These are phyloP conservation scores for Micronycteris hirsuta DNA, from an alignment of 2,113 vertebrate genomes.

Conservation along the genomic window DNA sequence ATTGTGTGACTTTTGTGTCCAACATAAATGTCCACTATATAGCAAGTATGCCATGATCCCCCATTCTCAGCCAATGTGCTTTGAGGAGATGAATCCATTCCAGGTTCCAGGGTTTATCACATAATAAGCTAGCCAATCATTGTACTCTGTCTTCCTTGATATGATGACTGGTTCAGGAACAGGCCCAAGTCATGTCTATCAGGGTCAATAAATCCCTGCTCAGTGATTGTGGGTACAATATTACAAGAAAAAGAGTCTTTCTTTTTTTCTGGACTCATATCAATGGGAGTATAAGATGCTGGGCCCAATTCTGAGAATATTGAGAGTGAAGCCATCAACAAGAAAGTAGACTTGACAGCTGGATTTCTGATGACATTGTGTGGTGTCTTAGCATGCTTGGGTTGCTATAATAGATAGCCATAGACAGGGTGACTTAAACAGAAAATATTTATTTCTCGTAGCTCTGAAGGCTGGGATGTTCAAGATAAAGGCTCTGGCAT, in stretches of 20 bases:
- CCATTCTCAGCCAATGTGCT: neutral
- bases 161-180: neutral
- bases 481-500: neutral
- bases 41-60: neutral
- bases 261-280: neutral
- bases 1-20: neutral
- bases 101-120: neutral
- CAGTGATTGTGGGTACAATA: neutral
- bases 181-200: neutral
- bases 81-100: neutral
- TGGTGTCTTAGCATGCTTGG: neutral
- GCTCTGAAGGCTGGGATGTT: neutral
- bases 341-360: neutral
- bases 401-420: neutral
- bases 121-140: neutral
- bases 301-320: neutral
- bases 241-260: neutral
- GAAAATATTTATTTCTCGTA: neutral
- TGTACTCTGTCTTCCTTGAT: neutral
- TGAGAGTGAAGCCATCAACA: neutral
- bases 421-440: neutral
- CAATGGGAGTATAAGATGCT: neutral
- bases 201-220: neutral
- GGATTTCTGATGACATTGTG: neutral
- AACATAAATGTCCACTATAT: neutral